Evolutionary conservation across 92 coral and sea anemone species (phyloP).

Genomic region (Phenganax subtilis): DNA sequence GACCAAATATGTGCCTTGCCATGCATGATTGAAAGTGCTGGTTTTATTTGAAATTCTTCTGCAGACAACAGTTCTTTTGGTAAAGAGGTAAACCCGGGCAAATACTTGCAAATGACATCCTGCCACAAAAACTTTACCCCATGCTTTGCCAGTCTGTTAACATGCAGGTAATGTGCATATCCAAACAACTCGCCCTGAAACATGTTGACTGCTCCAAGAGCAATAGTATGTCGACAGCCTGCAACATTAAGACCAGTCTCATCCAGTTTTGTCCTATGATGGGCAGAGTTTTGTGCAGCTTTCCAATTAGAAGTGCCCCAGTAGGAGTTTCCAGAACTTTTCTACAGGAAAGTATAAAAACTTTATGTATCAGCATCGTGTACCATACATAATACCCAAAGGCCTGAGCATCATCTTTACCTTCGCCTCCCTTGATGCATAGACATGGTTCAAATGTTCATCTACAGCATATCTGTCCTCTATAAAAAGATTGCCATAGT

Average conservation of each 20-base stretch:
- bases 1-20: conserved; percentile 23
- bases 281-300: conserved; percentile 16
- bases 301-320: conserved; percentile 24
- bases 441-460: too few species aligned
- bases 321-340: conserved; percentile 1
- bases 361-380: too few species aligned
- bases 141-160: conserved; percentile 6
- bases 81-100: conserved; percentile 20
- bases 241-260: conserved; percentile 24
- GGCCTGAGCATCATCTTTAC: too few species aligned
- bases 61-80: conserved; percentile 15
- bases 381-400: too few species aligned
- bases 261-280: conserved; percentile 12
- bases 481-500: too few species aligned
- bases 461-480: too few species aligned
- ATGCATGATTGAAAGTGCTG: conserved; percentile 30
- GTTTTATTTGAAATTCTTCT: not conserved
- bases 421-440: too few species aligned
- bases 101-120: conserved; percentile 21
- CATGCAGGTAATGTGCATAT: conserved; percentile 14
- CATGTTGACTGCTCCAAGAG: conserved; percentile 20
- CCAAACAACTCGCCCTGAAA: conserved; percentile 24
- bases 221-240: conserved; percentile 23
- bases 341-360: not conserved
- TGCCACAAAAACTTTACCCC: conserved; percentile 29